Percentiles rank a stretch among this genome's conserved stretches.
Conservation (phyloP, 2,113 vertebrate genomes). For the Psammodynastes pulverulentus region DNA sequence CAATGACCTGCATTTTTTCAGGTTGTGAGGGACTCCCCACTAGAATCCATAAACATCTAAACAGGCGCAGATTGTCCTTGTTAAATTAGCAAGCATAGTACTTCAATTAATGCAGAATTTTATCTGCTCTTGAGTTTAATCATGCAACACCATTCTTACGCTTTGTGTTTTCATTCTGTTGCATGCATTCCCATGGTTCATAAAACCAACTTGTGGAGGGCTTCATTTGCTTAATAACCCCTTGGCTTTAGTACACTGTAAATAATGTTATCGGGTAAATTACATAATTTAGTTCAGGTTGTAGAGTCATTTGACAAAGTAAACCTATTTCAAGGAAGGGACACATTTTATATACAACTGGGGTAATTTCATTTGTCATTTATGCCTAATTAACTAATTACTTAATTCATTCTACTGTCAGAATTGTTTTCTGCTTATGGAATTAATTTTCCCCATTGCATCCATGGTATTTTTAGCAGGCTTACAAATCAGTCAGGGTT, state of each 20-base stretch:
- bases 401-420: background rate
- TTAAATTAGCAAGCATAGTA: background rate
- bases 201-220: background rate
- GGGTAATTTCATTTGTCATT: background rate
- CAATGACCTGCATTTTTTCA: background rate
- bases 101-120: background rate
- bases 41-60: background rate
- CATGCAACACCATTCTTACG: background rate
- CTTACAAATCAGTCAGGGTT: background rate
- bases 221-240: background rate
- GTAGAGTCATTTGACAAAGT: background rate
- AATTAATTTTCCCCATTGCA: background rate
- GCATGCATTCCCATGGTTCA: background rate
- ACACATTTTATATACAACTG: background rate
- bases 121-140: background rate
- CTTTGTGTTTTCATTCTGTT: background rate
- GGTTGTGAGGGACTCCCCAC: background rate
- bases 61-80: background rate
- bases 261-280: background rate
- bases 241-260: background rate
- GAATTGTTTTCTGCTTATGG: background rate
- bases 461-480: background rate
- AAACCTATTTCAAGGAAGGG: background rate
- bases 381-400: background rate
- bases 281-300: background rate